Evolutionary conservation across 2,888 invertebrate genomes (phyloP).

Genomic region (Carcina quercana): DNA sequence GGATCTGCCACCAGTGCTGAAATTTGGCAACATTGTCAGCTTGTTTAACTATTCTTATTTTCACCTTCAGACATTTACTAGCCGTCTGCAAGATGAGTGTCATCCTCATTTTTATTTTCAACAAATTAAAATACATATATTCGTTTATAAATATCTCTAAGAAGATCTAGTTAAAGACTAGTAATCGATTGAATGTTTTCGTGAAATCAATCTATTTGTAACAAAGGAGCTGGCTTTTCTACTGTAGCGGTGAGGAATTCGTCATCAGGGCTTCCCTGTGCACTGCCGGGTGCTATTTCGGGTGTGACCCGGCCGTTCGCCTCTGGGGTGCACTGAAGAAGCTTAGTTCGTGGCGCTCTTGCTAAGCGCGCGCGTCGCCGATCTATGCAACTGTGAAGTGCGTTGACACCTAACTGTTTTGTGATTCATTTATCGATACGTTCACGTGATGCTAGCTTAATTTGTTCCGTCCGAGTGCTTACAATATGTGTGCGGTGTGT

Average conservation of each 20-base stretch:
- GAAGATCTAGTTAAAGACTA: no score
- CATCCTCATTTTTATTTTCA: slow-evolving; percentile 11
- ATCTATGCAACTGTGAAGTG: slow-evolving; percentile 61
- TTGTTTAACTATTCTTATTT: slow-evolving; percentile 45
- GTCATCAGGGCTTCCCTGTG: slow-evolving; percentile 59
- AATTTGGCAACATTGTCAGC: slow-evolving; percentile 56
- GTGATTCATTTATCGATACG: slow-evolving; percentile 61
- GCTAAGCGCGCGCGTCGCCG: slow-evolving; percentile 44
- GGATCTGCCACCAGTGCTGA: slow-evolving; percentile 36
- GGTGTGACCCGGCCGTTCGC: slow-evolving; percentile 59
- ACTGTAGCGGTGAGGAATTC: slow-evolving; percentile 40
- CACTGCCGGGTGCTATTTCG: slow-evolving; percentile 71
- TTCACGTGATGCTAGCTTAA: slow-evolving; percentile 41
- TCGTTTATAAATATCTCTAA: no score
- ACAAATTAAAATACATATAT: neutral
- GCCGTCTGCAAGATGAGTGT: slow-evolving; percentile 27
- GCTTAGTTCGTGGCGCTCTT: slow-evolving; percentile 49
- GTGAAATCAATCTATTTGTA: no score
- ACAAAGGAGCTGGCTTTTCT: slow-evolving; percentile 41
- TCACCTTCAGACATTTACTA: slow-evolving; percentile 51
- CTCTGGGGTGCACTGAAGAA: slow-evolving; percentile 46
- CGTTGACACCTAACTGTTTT: slow-evolving; percentile 69
- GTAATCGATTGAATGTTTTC: no score
- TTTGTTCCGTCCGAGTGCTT: slow-evolving; percentile 60
- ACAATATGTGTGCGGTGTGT: slow-evolving; percentile 33